A percentile compares a stretch with the other conserved stretches of the same genome.
phyloP scores from a whole-genome alignment of 1,140 invertebrate species.

The Theocolax elegans region DNA sequence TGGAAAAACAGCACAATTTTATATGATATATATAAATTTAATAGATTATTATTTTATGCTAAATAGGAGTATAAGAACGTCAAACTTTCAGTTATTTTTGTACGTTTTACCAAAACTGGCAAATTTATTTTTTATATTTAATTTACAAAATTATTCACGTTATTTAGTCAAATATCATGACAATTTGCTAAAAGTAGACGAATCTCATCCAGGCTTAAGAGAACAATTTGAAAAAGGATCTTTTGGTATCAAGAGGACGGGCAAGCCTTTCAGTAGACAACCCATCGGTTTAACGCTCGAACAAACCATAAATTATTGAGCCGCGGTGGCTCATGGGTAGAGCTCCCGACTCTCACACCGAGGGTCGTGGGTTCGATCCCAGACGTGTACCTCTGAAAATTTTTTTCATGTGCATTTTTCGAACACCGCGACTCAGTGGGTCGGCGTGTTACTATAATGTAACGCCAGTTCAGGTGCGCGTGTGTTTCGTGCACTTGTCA shows the following conservation, averaged over 20 bases:
- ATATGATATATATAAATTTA: slow-evolving; percentile 48
- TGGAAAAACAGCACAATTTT: slow-evolving; percentile 56
- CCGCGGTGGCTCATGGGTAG: too few relatives aligned
- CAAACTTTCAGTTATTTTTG: slow-evolving; percentile 44
- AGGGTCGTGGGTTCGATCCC: too few relatives aligned
- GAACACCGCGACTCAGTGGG: too few relatives aligned
- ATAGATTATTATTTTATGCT: slow-evolving; percentile 51
- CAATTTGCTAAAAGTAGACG: slow-evolving; percentile 42
- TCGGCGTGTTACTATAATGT: too few relatives aligned
- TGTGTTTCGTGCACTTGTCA: too few relatives aligned
- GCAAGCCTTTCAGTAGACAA: neutral
- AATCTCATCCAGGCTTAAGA: slow-evolving; percentile 50
- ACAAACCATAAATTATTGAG: slow-evolving; percentile 53
- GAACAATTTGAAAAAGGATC: slow-evolving; percentile 38
- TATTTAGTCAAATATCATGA: slow-evolving; percentile 43
- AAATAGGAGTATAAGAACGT: slow-evolving; percentile 34
- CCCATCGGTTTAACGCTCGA: slow-evolving; percentile 49
- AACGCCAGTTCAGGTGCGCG: too few relatives aligned
- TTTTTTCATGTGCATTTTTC: too few relatives aligned
- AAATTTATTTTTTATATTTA: slow-evolving; percentile 55
- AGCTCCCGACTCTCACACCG: too few relatives aligned
- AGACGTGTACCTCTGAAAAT: too few relatives aligned
- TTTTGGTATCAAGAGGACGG: slow-evolving; percentile 36
- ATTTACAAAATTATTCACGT: slow-evolving; percentile 56
- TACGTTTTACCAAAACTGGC: slow-evolving; percentile 49